Evolutionary conservation across 2,797 vertebrate species (phyloP), one percentile per base, ranked within the genome.

Genomic region (Aldrovandia affinis): DNA sequence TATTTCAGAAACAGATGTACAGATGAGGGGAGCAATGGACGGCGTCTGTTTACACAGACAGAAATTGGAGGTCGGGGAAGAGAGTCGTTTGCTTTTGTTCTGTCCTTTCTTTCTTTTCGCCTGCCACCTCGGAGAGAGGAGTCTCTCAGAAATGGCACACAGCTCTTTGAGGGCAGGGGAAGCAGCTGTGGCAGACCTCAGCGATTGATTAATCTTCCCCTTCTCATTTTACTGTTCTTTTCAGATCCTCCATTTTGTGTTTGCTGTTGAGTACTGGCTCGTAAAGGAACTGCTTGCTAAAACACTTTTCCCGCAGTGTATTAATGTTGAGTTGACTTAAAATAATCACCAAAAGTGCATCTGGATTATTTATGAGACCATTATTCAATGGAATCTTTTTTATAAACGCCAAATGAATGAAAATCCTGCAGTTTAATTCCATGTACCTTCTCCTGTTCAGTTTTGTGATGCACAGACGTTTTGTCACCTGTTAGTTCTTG

Each of bases 351-450:
- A 61, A 82, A 88, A 54, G 80, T 52, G 12, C n/a, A 6, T 42
- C 81, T 81, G 50, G 36, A 44, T 44, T 47, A 83, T 88, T 85
- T 84, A 85, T 86, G 83, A 81, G 85, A 81, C 65, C 65, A 82
- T 88, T 70, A 85, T 84, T 86, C 59, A 61, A 85, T 87, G 79
- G 86, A 9, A 54, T 61, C 15, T 78, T 47, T 85, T 86, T 85
- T 81, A 50, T 86, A 70, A 86, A 81, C 1, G 55, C 63, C 80
- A 81, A 42, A 80, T 82, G n/a, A 30, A 79, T 80, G 83, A 59
- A 84, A 54, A 83, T 42, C 83, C 79, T 57, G 44, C 65, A 70
- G 68, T 73, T 1, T 18, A 57, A 25, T 59, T 25, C 28, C 54
- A 28, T 14, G 33, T 25, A 59, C n/a, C 18, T 47, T 33, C 52